phyloP scores from a whole-genome alignment of 2,888 invertebrate genomes.

The Serrognathus titanus region DNA sequence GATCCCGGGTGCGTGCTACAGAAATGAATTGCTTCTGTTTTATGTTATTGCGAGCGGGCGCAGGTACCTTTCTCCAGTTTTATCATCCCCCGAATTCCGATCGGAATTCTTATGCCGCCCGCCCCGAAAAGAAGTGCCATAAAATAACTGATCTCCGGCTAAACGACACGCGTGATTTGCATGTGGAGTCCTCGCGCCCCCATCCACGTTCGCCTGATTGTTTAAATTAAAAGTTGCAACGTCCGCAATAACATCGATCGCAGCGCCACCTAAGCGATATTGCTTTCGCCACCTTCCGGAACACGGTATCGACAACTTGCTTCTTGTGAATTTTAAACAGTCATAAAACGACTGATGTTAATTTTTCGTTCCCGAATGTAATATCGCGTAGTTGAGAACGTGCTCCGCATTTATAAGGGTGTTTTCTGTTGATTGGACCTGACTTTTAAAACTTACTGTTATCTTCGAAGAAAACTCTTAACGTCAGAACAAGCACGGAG shows the following conservation, averaged over 20 bases:
- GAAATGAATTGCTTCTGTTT: conserved; percentile 24
- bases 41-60: conserved; percentile 13
- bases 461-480: background rate
- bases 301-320: conserved; percentile 33
- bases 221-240: conserved; percentile 43
- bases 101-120: conserved; percentile 34
- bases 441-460: background rate
- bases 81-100: conserved; percentile 27
- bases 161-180: conserved; percentile 49
- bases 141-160: conserved; percentile 46
- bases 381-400: conserved; percentile 31
- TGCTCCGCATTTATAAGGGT: conserved; percentile 7
- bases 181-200: conserved; percentile 36
- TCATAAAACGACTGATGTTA: conserved; percentile 52
- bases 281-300: conserved; percentile 36
- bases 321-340: conserved; percentile 47
- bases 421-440: conserved; percentile 1
- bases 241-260: conserved; percentile 25
- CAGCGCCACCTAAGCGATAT: conserved; percentile 26
- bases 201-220: conserved; percentile 27
- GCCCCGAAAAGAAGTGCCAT: conserved; percentile 35
- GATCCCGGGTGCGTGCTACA: conserved; percentile 23
- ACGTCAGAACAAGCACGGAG: too few species aligned
- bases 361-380: conserved; percentile 49
- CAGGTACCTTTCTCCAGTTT: conserved; percentile 20